phyloP scores from a whole-genome alignment of 2,888 invertebrate species.

The Clepsis dumicolana region DNA sequence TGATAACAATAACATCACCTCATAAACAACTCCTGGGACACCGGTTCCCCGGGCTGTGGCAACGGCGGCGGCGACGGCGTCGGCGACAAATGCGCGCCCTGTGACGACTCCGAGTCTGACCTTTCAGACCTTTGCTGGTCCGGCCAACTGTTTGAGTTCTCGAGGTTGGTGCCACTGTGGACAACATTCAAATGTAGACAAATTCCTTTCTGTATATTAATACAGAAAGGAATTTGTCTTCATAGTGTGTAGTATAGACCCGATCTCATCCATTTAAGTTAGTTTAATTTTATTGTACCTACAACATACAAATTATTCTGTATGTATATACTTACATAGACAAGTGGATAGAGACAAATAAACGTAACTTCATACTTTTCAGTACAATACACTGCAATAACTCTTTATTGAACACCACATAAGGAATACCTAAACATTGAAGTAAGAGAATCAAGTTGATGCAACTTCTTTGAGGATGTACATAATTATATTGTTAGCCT shows the following conservation, averaged over 20 bases:
- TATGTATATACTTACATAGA: no score
- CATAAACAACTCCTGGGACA: constrained; percentile 75
- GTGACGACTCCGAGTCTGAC: constrained; percentile 74
- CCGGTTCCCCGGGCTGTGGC: constrained; percentile 65
- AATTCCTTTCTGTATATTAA: background rate
- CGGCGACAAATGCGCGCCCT: constrained; percentile 62
- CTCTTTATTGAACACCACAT: no score
- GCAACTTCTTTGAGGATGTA: no score
- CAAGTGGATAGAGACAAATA: no score
- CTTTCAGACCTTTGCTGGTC: constrained; percentile 57
- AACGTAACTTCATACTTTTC: no score
- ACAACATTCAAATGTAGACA: background rate
- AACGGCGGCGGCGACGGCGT: constrained; percentile 78
- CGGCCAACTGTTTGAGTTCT: constrained; percentile 63
- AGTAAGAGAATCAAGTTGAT: no score
- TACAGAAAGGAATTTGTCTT: background rate
- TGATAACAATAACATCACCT: constrained; percentile 56
- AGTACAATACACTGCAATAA: no score
- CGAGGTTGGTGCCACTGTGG: constrained; percentile 61
- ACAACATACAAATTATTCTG: no score
- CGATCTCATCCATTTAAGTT: no score
- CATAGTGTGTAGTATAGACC: background rate
- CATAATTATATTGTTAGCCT: no score
- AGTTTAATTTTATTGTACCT: no score
- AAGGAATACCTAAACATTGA: no score